phyloP scores from a whole-genome alignment of 2,888 invertebrate genomes.

The Chrysolina haemoptera region DNA sequence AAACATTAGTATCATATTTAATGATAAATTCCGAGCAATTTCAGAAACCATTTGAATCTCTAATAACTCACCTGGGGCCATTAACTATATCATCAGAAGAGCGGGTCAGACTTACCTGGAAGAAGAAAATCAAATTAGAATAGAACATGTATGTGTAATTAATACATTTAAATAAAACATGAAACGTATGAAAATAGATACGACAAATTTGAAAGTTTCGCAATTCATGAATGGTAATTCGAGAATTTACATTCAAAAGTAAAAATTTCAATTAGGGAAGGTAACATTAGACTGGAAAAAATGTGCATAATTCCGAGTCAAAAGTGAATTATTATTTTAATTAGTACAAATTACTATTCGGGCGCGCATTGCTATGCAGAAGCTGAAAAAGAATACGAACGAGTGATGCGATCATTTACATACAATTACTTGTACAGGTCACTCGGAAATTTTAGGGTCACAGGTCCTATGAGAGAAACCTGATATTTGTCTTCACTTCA shows the following conservation, averaged over 20 bases:
- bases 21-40: slow-evolving; percentile 4
- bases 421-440: slow-evolving; percentile 17
- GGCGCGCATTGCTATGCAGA: slow-evolving; percentile 43
- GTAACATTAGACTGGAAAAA: slow-evolving; percentile 17
- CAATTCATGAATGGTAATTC: slow-evolving; percentile 38
- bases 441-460: background rate
- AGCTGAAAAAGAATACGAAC: slow-evolving; percentile 25
- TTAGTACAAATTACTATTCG: slow-evolving; percentile 40
- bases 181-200: slow-evolving; percentile 44
- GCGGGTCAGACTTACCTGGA: slow-evolving; percentile 29
- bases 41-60: slow-evolving; percentile 28
- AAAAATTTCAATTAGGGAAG: slow-evolving; percentile 35
- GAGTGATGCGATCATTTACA: slow-evolving; percentile 18
- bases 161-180: slow-evolving; percentile 41
- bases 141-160: slow-evolving; percentile 8
- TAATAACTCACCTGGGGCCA: slow-evolving; percentile 28
- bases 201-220: slow-evolving; percentile 33
- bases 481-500: no score
- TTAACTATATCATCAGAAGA: slow-evolving; percentile 13
- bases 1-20: background rate
- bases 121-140: slow-evolving; percentile 24
- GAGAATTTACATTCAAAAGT: slow-evolving; percentile 44
- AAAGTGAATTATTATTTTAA: slow-evolving; percentile 45
- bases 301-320: slow-evolving; percentile 41
- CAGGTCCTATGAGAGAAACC: background rate